Evolutionary conservation across 2,113 vertebrate species (phyloP), one percentile per base, ranked within the genome.

Genomic region (Sula dactylatra): DNA sequence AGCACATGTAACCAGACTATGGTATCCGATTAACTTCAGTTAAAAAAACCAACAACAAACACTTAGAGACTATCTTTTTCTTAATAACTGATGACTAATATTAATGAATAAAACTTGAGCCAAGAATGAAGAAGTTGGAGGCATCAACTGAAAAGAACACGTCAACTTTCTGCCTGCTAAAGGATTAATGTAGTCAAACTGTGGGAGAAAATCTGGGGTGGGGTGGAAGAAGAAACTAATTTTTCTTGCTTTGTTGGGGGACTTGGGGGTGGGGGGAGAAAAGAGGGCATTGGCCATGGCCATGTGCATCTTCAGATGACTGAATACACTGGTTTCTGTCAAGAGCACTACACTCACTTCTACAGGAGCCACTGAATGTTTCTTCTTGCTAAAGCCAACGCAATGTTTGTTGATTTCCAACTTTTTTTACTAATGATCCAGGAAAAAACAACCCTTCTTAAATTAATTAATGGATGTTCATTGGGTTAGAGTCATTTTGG

Each of bases 51-150:
- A 92, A 81, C 94, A 95, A 98, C 88, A 97, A 93, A 96, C 97
- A 97, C 97, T 98, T 98, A 98, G 98, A 98, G 98, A 98, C 98
- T 98, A 97, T 97, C 95, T 98, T 98, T 98, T 97, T 98, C 98
- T 98, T 98, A 98, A 98, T 98, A 98, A 98, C 98, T 98, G 97
- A 94, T 98, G 98, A 98, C 98, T 98, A 98, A 98, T 96, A 97
- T 87, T 98, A 97, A 98, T 95, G 96, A 98, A 97, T 97, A 97
- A 98, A 98, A 98, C 98, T 98, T 98, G 98, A 98, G 97, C 98
- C 98, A 97, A 98, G 97, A 98, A 96, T 79, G 80, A 97, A 98
- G 97, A 96, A 72, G 86, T 71, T 88, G 62, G 90, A 98, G 90
- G 91, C 96, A 95, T 97, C 79, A 58, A 70, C 95, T 76, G 96